Conservation (phyloP, 2,113 vertebrate species). For the Rhinopomastus cyanomelas region DNA sequence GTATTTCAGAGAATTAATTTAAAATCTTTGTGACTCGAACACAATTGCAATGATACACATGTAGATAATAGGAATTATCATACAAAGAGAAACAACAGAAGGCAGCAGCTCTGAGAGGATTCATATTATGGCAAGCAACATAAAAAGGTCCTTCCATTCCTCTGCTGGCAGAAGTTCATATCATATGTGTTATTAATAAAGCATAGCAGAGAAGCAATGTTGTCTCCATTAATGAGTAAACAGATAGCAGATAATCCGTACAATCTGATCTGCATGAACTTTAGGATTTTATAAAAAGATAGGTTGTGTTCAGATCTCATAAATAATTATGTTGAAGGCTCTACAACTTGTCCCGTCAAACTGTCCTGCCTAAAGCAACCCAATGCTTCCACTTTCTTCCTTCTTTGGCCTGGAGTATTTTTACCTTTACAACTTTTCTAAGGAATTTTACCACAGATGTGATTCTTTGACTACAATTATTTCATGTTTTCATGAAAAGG, state of each 20-base stretch:
- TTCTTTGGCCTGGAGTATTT: neutral
- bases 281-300: neutral
- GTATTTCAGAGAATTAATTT: neutral
- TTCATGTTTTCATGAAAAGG: neutral
- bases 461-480: neutral
- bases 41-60: neutral
- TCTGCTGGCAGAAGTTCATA: neutral
- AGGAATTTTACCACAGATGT: neutral
- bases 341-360: neutral
- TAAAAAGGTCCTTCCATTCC: neutral
- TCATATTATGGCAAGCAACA: neutral
- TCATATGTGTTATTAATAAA: neutral
- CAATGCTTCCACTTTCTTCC: rapidly evolving
- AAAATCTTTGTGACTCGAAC: neutral
- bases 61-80: neutral
- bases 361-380: neutral
- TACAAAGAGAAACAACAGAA: neutral
- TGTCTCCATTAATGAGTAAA: neutral
- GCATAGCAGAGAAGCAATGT: neutral
- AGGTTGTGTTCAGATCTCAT: neutral
- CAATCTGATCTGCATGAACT: neutral
- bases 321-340: neutral
- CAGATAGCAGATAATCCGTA: neutral
- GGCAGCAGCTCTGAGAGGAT: neutral
- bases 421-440: neutral